Conservation (phyloP, 2,113 vertebrate species). For the Asarcornis scutulata region DNA sequence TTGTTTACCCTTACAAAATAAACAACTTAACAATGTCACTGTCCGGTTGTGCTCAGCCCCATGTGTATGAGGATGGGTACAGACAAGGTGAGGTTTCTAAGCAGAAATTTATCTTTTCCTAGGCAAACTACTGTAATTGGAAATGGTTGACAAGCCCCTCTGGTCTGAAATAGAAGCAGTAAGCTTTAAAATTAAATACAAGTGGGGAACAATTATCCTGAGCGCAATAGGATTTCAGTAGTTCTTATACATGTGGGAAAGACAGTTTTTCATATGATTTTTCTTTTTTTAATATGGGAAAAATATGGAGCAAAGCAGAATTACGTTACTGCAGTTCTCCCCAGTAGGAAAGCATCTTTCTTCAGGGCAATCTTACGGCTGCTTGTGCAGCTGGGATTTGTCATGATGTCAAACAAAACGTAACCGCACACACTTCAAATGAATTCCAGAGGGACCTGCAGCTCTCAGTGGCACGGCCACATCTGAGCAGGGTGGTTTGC, state of each 20-base stretch:
- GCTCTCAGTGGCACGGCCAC: background rate
- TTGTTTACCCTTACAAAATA: background rate
- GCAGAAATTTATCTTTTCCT: background rate
- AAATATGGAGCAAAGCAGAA: background rate
- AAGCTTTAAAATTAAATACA: constrained; percentile 34
- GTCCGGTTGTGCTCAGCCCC: background rate
- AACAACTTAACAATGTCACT: background rate
- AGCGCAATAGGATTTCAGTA: background rate
- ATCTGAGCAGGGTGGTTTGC: background rate
- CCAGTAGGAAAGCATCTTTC: background rate
- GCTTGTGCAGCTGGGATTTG: background rate
- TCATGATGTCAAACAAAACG: background rate
- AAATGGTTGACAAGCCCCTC: background rate
- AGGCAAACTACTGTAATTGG: background rate
- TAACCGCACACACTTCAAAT: background rate
- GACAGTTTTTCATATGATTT: background rate
- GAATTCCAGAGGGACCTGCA: background rate
- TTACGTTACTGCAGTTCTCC: background rate
- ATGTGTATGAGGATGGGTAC: background rate
- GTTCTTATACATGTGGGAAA: background rate
- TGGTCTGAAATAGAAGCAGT: constrained; percentile 11
- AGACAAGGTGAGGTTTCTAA: accelerated
- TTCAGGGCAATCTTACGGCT: background rate
- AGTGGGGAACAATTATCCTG: constrained; percentile 17
- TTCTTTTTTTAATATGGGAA: background rate